Evolutionary conservation across 2,888 invertebrate genomes (phyloP).

Genomic region (Philhelius pedissequus): DNA sequence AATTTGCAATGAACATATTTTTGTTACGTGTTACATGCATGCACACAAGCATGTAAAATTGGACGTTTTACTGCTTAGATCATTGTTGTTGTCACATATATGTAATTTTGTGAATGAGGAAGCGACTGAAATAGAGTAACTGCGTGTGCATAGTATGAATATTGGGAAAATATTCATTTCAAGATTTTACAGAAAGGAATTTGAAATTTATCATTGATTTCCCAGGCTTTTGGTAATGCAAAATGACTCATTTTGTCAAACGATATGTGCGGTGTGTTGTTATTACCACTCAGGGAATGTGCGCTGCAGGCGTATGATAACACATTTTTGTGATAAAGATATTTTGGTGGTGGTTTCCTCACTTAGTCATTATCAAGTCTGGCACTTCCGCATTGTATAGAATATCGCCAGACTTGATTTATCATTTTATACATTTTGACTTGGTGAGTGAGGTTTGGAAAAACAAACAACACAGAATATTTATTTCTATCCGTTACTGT

Average conservation of each 20-base stretch:
- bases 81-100: not conserved
- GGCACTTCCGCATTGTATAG: no score
- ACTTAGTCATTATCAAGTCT: not conserved
- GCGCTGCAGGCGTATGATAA: not conserved
- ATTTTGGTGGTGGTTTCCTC: not conserved
- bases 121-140: not conserved
- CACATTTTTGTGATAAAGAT: not conserved
- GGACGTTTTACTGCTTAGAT: not conserved
- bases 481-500: not conserved
- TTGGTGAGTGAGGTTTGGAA: not conserved
- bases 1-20: not conserved
- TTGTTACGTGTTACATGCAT: constrained; percentile 26
- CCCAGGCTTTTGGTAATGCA: no score
- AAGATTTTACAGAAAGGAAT: no score
- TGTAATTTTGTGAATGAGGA: not conserved
- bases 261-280: not conserved
- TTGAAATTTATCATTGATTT: no score
- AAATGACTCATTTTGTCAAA: not conserved
- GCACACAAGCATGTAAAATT: constrained; percentile 17
- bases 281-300: not conserved
- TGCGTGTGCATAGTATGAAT: not conserved
- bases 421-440: not conserved
- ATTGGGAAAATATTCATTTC: no score
- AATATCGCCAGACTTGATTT: not conserved
- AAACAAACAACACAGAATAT: not conserved